Evolutionary conservation across 2,113 vertebrate species (phyloP), one percentile per base, ranked within the genome.

Genomic region (Esox niger): DNA sequence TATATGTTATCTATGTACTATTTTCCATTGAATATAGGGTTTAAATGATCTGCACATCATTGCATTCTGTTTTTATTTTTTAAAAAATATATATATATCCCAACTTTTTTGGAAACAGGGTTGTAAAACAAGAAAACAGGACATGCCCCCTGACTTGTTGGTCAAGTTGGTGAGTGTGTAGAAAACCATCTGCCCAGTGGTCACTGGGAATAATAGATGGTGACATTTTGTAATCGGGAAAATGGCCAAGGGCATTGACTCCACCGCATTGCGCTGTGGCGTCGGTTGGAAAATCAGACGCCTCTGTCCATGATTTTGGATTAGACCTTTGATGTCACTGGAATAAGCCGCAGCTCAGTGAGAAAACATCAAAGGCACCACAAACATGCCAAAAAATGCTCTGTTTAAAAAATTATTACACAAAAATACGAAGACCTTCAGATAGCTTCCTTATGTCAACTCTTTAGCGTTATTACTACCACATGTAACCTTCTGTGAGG

Each of bases 301-400:
- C 70, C 60, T 71, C 61, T 68, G 75, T 77, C 80, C 81, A 64
- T 79, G 75, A 73, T 86, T 84, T 82, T 43, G 71, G 57, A 79
- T 47, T 77, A 35, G 38, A 2, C 25, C 78, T 88, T 85, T 84
- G 81, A 85, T 81, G 79, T 83, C 65, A 75, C 47, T 77, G 71
- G 66, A 76, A 76, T 77, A 80, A 84, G 77, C 81, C 73, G 69
- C 63, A 62, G 71, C 81, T 75, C 79, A 62, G 15, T 79, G 78
- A 82, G 67, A 52, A 64, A 78, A 82, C 79, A 82, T 86, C 82
- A 84, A 82, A 88, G 84, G 59, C 21, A 46, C 62, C 71, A 59
- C 59, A 21, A 17, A 55, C 57, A 7, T 6, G 7, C 26, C 13
- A 17, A 59, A 52, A 52, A 23, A 52, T 21, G 4, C 52, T 82